Evolutionary conservation across 92 coral and sea anemone species (phyloP).

Genomic region (Actinernus sp.): DNA sequence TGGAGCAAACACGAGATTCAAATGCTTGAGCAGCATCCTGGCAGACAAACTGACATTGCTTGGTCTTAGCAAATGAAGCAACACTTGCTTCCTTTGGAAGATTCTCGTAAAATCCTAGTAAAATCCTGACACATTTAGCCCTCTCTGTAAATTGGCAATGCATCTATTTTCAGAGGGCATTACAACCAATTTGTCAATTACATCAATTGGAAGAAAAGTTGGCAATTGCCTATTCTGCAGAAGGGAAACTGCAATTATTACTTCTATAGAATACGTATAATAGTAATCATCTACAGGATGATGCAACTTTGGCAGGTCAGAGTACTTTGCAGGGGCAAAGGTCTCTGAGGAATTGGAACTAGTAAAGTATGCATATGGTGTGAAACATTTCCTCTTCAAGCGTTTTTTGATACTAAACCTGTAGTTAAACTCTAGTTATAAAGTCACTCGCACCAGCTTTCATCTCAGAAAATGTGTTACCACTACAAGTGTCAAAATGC

Average conservation of each 20-base stretch:
- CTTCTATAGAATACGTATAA: constrained; percentile 41
- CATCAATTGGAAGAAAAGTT: no score
- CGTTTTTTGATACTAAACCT: constrained; percentile 63
- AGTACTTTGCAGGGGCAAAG: not conserved
- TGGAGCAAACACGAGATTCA: no score
- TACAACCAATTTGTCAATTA: constrained; percentile 16
- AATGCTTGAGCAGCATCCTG: constrained; percentile 39
- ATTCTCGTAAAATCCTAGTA: no score
- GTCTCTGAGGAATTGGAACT: constrained; percentile 30
- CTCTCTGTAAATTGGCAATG: constrained; percentile 51
- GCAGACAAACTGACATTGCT: constrained; percentile 32
- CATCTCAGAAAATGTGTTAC: constrained; percentile 58
- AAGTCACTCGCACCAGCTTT: constrained; percentile 55
- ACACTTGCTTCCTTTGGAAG: constrained; percentile 39
- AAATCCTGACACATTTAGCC: constrained; percentile 60
- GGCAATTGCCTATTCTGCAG: constrained; percentile 54
- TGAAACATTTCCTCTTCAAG: constrained; percentile 11
- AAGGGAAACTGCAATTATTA: constrained; percentile 47
- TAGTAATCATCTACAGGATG: constrained; percentile 17
- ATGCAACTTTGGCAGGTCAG: not conserved
- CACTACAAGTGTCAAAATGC: constrained; percentile 57
- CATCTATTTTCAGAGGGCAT: constrained; percentile 19
- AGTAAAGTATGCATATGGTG: constrained; percentile 45
- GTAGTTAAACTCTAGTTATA: constrained; percentile 58
- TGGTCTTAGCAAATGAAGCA: constrained; percentile 72